phyloP scores from a whole-genome alignment of 2,113 vertebrate species.

The Spea multiplicata region DNA sequence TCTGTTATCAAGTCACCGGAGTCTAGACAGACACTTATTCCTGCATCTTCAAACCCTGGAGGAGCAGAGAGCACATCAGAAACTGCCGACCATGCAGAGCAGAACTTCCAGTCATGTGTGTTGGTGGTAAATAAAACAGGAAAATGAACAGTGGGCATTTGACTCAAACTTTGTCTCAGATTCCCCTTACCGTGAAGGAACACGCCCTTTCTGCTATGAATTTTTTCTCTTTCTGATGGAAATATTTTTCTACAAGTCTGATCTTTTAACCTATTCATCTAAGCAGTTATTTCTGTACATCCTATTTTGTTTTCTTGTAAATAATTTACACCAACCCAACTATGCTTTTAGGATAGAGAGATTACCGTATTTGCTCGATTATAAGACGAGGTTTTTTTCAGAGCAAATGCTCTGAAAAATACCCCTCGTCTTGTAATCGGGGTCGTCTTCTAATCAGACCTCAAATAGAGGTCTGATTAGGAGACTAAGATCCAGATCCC shows the following conservation, averaged over 20 bases:
- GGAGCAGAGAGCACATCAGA: slow-evolving; percentile 52
- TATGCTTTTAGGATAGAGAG: neutral
- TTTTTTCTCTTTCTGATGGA: slow-evolving; percentile 61
- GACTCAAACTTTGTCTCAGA: slow-evolving; percentile 62
- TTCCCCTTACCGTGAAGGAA: slow-evolving; percentile 64
- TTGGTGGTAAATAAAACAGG: slow-evolving; percentile 72
- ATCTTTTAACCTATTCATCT: slow-evolving; percentile 52
- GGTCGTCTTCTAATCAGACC: too few relatives aligned
- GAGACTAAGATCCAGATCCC: too few relatives aligned
- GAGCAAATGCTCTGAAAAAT: too few relatives aligned
- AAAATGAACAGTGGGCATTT: slow-evolving; percentile 64
- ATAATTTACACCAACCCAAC: slow-evolving; percentile 52
- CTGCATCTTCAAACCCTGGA: slow-evolving; percentile 36
- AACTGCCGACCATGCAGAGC: slow-evolving; percentile 53
- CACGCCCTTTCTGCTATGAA: slow-evolving; percentile 60
- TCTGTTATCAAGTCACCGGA: slow-evolving; percentile 80
- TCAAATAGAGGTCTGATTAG: too few relatives aligned
- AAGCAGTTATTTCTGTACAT: slow-evolving; percentile 35
- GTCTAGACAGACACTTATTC: slow-evolving; percentile 55
- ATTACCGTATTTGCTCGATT: too few relatives aligned
- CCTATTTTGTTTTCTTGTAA: slow-evolving; percentile 56
- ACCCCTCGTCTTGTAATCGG: too few relatives aligned
- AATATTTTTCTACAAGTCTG: slow-evolving; percentile 54
- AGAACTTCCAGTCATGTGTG: slow-evolving; percentile 66
- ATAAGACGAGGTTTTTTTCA: too few relatives aligned